Base-by-base conservation (phyloP, 2,888 invertebrate genomes). In the Noctua janthina region DNA sequence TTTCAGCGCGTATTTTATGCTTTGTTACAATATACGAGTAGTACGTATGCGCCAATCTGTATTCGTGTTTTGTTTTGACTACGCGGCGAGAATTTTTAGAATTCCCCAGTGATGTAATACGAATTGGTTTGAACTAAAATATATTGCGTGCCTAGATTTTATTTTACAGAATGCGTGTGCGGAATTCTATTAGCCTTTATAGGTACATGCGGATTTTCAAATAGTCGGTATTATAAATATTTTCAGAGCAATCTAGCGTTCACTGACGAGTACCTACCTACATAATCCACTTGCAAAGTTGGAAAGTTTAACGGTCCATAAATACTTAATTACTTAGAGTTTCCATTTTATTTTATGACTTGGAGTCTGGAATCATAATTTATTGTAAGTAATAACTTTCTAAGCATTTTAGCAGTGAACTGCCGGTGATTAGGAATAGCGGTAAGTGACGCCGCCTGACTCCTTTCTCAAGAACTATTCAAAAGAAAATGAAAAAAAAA, bases 1-100 rank as follows among this genome's bases (percentile, higher is more conserved):
- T 94, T 95, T 94, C 92, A 91, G 87, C 83, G 86, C 85, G 87
- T 91, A 90, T 93, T 94, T 93, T 91, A 92, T 90, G 92, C 88
- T 90, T 92, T 91, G 89, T 91, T 87, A 89, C 90, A 88, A 82
- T 90, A 88, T 87, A n/a, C n/a, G n/a, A n/a, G n/a, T n/a, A 88
- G 76, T 87, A 83, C 62, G 77, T 84, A 87, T 79, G 75, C 77
- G 81, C 75, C 82, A 84, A 84, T 85, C 78, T 79, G 79, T 83
- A 80, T 86, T 81, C 77, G n/a, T 67, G 66, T 87, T 90, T 88
- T 89, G 87, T 91, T 87, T 87, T 80, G 81, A 78, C 88, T 84
- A 89, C 85, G 84, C 79, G 83, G 72, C 81, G 71, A 62, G 81
- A 88, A 89, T 90, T 84, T 86, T 83, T 80, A 83, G 78, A 81